Conservation (phyloP, 2,888 invertebrate genomes). For the Archips crataeganus region DNA sequence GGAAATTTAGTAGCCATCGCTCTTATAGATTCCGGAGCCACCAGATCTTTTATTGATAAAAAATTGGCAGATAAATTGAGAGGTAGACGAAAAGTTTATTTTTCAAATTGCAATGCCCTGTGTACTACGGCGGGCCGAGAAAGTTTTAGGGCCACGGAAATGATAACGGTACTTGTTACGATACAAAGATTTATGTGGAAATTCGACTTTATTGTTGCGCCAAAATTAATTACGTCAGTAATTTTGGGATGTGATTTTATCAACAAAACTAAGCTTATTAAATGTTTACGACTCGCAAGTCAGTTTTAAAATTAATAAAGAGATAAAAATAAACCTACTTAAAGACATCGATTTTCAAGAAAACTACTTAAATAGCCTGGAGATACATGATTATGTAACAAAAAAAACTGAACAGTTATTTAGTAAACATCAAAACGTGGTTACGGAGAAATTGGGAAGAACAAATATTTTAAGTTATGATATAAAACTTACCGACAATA, state of each 20-base stretch:
- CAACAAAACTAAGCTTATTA: background rate
- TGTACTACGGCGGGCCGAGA: constrained; percentile 13
- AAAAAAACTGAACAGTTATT: background rate
- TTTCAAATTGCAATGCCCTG: background rate
- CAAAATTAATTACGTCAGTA: background rate
- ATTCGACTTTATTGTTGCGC: background rate
- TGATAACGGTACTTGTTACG: background rate
- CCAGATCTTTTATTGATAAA: constrained; percentile 13
- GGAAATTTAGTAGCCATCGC: no score
- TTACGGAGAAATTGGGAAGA: constrained; percentile 17
- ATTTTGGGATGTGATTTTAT: constrained; percentile 16
- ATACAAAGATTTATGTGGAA: background rate
- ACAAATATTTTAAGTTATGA: constrained; percentile 20
- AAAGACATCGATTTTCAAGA: no score
- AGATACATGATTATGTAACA: background rate
- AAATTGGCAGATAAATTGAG: constrained; percentile 9
- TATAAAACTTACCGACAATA: constrained; percentile 11
- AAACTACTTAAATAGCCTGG: background rate
- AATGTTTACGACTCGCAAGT: constrained; percentile 2
- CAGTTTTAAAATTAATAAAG: constrained; percentile 1
- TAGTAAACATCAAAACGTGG: constrained; percentile 7
- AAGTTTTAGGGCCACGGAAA: background rate
- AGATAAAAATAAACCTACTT: no score
- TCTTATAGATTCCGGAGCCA: constrained; percentile 8
- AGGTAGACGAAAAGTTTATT: no score